Evolutionary conservation across 2,888 invertebrate genomes (phyloP).

Genomic region (Andrena chrysosceles): DNA sequence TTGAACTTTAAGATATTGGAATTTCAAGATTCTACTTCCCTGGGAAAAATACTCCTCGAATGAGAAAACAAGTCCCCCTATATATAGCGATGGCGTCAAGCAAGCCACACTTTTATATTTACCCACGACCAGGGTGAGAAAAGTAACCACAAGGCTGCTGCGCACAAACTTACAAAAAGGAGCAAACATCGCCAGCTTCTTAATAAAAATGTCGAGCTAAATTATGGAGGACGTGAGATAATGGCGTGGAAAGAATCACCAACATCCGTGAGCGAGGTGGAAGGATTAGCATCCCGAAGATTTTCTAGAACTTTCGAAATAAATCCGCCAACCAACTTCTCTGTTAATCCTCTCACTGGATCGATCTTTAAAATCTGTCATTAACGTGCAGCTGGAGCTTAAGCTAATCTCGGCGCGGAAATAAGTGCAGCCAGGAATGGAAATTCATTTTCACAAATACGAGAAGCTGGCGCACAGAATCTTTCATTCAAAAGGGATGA

Average conservation of each 20-base stretch:
- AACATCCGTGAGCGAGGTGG: background rate
- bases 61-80: slow-evolving; percentile 4
- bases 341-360: background rate
- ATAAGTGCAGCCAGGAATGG: slow-evolving; percentile 18
- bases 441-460: slow-evolving; percentile 9
- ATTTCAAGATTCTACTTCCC: slow-evolving; percentile 7
- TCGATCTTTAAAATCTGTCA: slow-evolving; percentile 5
- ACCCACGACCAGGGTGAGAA: background rate
- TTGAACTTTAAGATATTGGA: too few relatives aligned
- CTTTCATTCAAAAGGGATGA: background rate
- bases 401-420: background rate
- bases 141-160: background rate
- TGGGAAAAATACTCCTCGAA: background rate
- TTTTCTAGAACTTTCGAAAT: background rate
- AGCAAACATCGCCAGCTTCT: background rate
- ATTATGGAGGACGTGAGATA: background rate
- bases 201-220: background rate
- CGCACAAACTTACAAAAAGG: too few relatives aligned
- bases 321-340: background rate
- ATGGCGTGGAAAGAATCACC: background rate
- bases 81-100: slow-evolving; percentile 3
- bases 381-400: background rate
- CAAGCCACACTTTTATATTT: slow-evolving; percentile 17
- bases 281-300: background rate
- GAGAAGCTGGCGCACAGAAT: background rate